These are phyloP conservation scores for Mimas tiliae DNA, from an alignment of 2,888 invertebrate genomes.

Conservation along the genomic window DNA sequence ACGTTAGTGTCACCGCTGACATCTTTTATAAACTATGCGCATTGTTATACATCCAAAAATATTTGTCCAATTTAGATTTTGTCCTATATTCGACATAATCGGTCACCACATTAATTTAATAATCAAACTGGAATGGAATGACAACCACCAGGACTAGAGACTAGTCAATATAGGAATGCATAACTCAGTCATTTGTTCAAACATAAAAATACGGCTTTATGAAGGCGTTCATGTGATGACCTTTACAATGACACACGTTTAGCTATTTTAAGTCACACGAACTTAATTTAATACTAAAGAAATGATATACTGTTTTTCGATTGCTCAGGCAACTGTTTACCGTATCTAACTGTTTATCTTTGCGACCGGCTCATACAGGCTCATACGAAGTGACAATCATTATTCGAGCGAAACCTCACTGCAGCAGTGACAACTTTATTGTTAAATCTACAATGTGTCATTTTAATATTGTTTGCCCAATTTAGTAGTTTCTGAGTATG, in stretches of 20 bases:
- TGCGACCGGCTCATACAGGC: neutral
- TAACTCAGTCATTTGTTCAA: neutral
- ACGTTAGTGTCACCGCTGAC: constrained; percentile 23
- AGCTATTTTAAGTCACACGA: neutral
- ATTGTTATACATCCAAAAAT: constrained; percentile 5
- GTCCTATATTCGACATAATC: neutral
- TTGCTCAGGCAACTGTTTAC: neutral
- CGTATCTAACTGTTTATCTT: neutral
- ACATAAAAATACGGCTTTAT: neutral
- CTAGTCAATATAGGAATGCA: neutral
- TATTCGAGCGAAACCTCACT: neutral
- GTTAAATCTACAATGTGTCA: constrained; percentile 3
- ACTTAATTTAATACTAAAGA: neutral
- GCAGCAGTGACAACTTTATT: constrained; percentile 4
- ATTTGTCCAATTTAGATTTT: constrained; percentile 1
- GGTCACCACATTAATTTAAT: neutral
- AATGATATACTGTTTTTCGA: neutral
- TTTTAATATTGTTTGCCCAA: constrained; percentile 2
- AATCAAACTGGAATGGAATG: constrained; percentile 6
- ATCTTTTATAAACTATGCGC: neutral
- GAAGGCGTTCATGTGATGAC: neutral
- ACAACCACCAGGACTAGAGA: neutral
- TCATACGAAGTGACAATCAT: neutral
- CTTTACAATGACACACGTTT: neutral
- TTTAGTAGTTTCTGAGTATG: neutral